phyloP scores from a whole-genome alignment of 1,140 invertebrate species.

The Charaxes varanes region DNA sequence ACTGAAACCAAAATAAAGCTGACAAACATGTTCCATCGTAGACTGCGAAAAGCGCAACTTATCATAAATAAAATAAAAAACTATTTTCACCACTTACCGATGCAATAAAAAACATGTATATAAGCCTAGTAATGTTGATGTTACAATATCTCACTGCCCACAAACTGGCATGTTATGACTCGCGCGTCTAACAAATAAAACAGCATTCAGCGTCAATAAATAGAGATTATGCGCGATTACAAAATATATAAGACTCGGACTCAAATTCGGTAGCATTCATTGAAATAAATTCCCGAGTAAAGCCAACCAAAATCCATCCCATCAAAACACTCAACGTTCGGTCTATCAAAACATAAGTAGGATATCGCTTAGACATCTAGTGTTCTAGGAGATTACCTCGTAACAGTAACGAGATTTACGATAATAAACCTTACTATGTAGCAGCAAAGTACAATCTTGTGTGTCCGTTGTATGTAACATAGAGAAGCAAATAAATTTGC shows the following conservation, averaged over 20 bases:
- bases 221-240: slow-evolving; percentile 32
- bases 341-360: slow-evolving; percentile 53
- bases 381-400: slow-evolving; percentile 24
- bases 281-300: slow-evolving; percentile 44
- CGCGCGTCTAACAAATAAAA: slow-evolving; percentile 12
- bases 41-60: too few relatives aligned
- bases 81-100: too few relatives aligned
- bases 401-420: slow-evolving; percentile 8
- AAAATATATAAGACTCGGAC: slow-evolving; percentile 27
- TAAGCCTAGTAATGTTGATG: slow-evolving; percentile 3
- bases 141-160: slow-evolving; percentile 7
- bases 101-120: too few relatives aligned
- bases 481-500: slow-evolving; percentile 22
- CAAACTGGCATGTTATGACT: slow-evolving; percentile 5
- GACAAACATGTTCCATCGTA: too few relatives aligned
- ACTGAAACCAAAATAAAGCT: too few relatives aligned
- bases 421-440: slow-evolving; percentile 29
- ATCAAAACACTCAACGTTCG: slow-evolving; percentile 47
- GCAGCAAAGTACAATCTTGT: slow-evolving; percentile 18
- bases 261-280: slow-evolving; percentile 28
- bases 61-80: too few relatives aligned
- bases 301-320: slow-evolving; percentile 34
- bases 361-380: slow-evolving; percentile 41
- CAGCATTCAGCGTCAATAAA: slow-evolving; percentile 26
- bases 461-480: slow-evolving; percentile 13